A percentile compares a stretch with the other conserved stretches of the same genome.
Conservation (phyloP, 2,888 invertebrate species). For the Metacarcinus magister region DNA sequence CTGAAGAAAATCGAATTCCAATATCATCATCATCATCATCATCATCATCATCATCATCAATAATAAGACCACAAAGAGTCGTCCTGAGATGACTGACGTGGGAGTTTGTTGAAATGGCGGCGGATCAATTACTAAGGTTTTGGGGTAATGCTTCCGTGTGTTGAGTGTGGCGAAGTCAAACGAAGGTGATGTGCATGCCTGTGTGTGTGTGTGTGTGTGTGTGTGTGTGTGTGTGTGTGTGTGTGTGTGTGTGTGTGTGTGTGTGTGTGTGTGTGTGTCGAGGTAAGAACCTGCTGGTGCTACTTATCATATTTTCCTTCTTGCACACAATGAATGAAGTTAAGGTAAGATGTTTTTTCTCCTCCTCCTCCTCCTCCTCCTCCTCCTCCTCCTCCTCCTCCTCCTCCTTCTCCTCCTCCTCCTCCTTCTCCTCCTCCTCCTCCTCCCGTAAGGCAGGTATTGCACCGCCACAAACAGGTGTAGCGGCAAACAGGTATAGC, state of each 20-base stretch:
- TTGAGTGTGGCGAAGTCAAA: no score
- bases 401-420: neutral
- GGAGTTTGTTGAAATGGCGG: neutral
- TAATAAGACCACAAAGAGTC: neutral
- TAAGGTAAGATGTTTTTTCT: neutral
- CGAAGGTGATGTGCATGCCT: no score
- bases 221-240: slow-evolving; percentile 60
- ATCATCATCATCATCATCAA: no score
- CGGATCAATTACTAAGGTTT: no score
- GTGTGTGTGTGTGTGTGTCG: slow-evolving; percentile 53
- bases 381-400: no score
- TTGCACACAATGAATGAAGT: neutral
- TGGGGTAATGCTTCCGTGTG: no score
- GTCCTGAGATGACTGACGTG: neutral
- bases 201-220: slow-evolving; percentile 53
- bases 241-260: slow-evolving; percentile 60
- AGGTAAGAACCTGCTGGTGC: neutral
- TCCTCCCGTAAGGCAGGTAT: neutral
- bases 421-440: neutral
- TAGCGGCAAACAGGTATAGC: neutral
- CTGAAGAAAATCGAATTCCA: neutral
- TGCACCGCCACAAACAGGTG: slow-evolving; percentile 34
- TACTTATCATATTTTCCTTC: neutral
- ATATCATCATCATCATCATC: neutral
- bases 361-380: neutral